Evolutionary conservation across 1,140 invertebrate species (phyloP).

Genomic region (Meloidogyne hapla): DNA sequence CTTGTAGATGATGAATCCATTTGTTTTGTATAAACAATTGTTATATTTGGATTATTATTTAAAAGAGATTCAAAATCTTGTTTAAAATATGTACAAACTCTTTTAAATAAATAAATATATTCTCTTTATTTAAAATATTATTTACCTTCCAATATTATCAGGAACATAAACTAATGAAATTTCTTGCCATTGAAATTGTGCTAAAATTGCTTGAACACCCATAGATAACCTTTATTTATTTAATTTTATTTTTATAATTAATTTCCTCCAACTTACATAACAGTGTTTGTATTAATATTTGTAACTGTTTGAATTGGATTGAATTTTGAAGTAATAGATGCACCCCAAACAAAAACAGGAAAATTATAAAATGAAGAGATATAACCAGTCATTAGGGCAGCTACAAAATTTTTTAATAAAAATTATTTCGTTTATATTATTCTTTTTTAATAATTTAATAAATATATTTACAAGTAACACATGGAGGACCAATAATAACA

Average conservation of each 20-base stretch:
- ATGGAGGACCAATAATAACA: conserved; percentile 42
- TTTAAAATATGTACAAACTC: conserved; percentile 47
- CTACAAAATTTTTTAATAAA: neutral
- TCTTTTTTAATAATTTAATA: neutral
- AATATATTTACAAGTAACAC: conserved; percentile 27
- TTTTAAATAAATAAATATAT: neutral
- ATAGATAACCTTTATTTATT: conserved; percentile 1
- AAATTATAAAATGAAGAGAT: conserved; percentile 38
- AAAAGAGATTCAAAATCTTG: conserved; percentile 28
- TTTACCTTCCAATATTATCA: conserved; percentile 24
- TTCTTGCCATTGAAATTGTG: conserved; percentile 41
- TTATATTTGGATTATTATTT: conserved; percentile 21
- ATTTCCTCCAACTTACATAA: neutral
- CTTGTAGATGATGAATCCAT: conserved; percentile 9
- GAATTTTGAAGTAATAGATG: neutral
- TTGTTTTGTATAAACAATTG: conserved; percentile 13
- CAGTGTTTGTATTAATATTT: neutral
- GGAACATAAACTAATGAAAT: conserved; percentile 42
- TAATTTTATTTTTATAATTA: neutral
- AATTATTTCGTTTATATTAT: neutral
- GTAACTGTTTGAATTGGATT: neutral
- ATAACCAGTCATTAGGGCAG: conserved; percentile 14
- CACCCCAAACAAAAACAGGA: conserved; percentile 44
- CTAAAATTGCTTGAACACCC: conserved; percentile 32
- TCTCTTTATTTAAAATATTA: neutral